Evolutionary conservation across 1,140 invertebrate genomes (phyloP), one percentile per base, ranked within the genome.

Genomic region (Drosophila micromelanica): DNA sequence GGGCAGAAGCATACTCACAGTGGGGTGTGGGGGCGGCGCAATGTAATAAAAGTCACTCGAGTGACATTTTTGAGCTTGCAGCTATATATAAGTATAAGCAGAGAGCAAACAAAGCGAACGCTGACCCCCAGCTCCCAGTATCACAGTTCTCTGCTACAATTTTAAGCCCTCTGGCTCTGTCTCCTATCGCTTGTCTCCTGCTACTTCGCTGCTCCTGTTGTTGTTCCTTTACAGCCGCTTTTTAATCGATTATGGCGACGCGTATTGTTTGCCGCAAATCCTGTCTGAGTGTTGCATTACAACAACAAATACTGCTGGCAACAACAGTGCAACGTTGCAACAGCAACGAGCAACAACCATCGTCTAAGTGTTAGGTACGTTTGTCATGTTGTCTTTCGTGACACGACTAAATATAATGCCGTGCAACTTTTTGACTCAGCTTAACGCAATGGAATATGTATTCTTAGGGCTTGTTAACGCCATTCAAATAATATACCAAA

Each of bases 11-110:
- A 63, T 46, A 57, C 46, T 57, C 55, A 64, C 55, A 64, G 42
- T 23, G 9, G 2, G 6, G 27, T 51, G 49, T 17, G n/a, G 46
- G 42, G 27, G 13, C 37, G 57, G 27, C 23, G 17, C 52, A 70
- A 49, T 30, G 73, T 77, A 87, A 87, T 87, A 87, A 89, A 87
- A 87, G 84, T 87, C 84, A 82, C 79, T 89, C 73, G 76, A 89
- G 79, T 87, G 82, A 87, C 82, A 87, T 87, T 89, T 87, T 89
- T 72, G 76, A 87, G 82, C 82, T 69, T 89, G 79, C 76, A 81
- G 82, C 82, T 55, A 87, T 81, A 60, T 13, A 17, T 12, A 12
- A 63, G 63, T 38, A 32, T 56, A 81, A 89, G 80, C 54, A 84
- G 72, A 84, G 71, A 70, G 79, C 79, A 87, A 87, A 87, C 84